Evolutionary conservation across 2,888 invertebrate genomes (phyloP).

Genomic region (Oscheius sp.): DNA sequence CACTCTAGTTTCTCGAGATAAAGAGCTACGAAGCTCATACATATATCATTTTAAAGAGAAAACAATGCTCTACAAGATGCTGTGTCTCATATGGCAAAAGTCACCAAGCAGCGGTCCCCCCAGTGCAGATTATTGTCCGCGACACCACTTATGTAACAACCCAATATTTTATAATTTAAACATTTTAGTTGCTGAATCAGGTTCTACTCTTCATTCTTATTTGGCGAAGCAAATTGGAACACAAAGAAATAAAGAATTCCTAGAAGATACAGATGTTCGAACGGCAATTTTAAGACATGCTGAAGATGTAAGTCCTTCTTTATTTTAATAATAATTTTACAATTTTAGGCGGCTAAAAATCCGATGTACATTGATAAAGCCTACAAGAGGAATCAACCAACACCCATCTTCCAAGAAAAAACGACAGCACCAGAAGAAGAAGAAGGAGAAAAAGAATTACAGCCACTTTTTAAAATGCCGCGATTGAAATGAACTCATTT

Average conservation of each 20-base stretch:
- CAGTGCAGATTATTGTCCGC: too few species aligned
- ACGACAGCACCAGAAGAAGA: conserved; percentile 58
- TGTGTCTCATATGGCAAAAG: too few species aligned
- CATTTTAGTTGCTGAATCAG: conserved; percentile 78
- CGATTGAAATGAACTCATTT: conserved; percentile 12
- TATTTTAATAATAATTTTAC: background rate
- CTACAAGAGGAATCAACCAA: conserved; percentile 69
- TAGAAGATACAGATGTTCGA: conserved; percentile 69
- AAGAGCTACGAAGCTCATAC: too few species aligned
- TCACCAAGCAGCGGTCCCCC: too few species aligned
- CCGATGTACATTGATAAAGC: conserved; percentile 70
- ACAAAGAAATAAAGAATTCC: conserved; percentile 65
- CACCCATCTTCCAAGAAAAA: conserved; percentile 69
- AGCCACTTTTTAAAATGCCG: conserved; percentile 64
- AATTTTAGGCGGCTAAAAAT: conserved; percentile 64
- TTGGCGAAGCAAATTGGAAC: conserved; percentile 94
- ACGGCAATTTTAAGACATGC: conserved; percentile 71
- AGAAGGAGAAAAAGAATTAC: conserved; percentile 60
- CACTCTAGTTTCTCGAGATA: too few species aligned
- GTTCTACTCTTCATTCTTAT: conserved; percentile 93
- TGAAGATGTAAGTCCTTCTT: conserved; percentile 56
- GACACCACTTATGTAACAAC: too few species aligned
- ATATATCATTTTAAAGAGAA: too few species aligned
- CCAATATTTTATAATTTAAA: conserved; percentile 1
- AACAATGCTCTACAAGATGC: too few species aligned